phyloP scores from a whole-genome alignment of 2,797 vertebrate species.

The Coccyzus lansbergi region DNA sequence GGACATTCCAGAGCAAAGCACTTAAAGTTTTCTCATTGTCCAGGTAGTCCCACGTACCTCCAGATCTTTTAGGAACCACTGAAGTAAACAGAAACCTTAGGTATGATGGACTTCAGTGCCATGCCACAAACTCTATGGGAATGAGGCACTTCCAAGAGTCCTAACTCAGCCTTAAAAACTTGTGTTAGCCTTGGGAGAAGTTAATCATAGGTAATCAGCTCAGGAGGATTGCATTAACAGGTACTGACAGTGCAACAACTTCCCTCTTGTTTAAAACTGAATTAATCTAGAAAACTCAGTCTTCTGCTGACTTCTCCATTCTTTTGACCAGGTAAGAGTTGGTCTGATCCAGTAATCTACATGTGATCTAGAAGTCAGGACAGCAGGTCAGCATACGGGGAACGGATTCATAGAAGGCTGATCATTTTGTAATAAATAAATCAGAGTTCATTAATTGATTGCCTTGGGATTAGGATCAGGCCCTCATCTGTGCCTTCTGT shows the following conservation, averaged over 20 bases:
- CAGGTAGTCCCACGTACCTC: neutral
- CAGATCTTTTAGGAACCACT: neutral
- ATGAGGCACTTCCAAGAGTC: neutral
- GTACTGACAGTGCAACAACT: neutral
- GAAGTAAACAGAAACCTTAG: neutral
- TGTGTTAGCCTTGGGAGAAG: neutral
- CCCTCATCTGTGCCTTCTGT: neutral
- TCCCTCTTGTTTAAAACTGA: neutral
- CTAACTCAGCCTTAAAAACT: neutral
- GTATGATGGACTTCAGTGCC: neutral
- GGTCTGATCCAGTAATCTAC: neutral
- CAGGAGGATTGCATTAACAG: neutral
- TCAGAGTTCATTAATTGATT: neutral
- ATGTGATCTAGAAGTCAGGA: neutral
- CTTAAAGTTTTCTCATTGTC: neutral
- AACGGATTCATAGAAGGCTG: neutral
- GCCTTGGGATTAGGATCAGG: neutral
- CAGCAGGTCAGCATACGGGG: neutral
- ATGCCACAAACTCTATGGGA: neutral
- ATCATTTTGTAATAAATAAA: neutral
- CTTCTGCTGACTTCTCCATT: neutral
- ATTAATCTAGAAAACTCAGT: neutral
- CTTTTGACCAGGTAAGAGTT: neutral
- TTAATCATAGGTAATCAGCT: neutral
- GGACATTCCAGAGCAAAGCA: neutral